phyloP scores from a whole-genome alignment of 2,888 invertebrate genomes.

The Melanostoma mellinum region DNA sequence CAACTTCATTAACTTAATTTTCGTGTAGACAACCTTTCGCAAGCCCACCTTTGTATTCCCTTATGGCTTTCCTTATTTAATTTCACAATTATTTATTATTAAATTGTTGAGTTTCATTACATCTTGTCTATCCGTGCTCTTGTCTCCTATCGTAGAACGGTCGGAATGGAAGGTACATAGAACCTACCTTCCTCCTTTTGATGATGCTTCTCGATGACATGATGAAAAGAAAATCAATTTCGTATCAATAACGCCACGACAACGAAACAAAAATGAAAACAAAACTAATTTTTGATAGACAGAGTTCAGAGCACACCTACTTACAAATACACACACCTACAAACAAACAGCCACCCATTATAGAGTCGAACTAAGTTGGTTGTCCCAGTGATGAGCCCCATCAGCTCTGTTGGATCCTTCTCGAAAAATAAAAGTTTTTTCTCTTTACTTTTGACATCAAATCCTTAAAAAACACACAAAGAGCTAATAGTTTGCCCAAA shows the following conservation, averaged over 20 bases:
- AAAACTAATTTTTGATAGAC: constrained; percentile 65
- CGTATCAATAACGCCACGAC: constrained; percentile 14
- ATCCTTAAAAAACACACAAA: constrained; percentile 9
- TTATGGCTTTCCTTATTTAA: constrained; percentile 27
- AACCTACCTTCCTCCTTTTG: background rate
- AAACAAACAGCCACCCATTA: background rate
- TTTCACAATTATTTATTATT: constrained; percentile 64
- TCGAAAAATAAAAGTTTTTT: background rate
- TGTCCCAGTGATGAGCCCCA: too few relatives aligned
- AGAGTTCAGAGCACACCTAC: constrained; percentile 30
- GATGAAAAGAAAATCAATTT: constrained; percentile 31
- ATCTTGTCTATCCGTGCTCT: constrained; percentile 7
- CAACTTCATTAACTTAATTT: constrained; percentile 3
- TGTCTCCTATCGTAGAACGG: background rate
- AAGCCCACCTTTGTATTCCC: background rate
- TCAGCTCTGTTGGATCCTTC: background rate
- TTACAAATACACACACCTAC: background rate
- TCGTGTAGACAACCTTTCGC: background rate
- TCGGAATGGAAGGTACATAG: background rate
- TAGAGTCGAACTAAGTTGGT: too few relatives aligned
- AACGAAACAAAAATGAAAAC: constrained; percentile 31
- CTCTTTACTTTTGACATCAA: background rate
- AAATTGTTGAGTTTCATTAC: constrained; percentile 61
- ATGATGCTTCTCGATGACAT: background rate
- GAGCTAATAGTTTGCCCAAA: constrained; percentile 43